Percentiles rank a stretch among this genome's conserved stretches.
phyloP scores from a whole-genome alignment of 2,113 vertebrate genomes.

The Hyperopisus bebe region DNA sequence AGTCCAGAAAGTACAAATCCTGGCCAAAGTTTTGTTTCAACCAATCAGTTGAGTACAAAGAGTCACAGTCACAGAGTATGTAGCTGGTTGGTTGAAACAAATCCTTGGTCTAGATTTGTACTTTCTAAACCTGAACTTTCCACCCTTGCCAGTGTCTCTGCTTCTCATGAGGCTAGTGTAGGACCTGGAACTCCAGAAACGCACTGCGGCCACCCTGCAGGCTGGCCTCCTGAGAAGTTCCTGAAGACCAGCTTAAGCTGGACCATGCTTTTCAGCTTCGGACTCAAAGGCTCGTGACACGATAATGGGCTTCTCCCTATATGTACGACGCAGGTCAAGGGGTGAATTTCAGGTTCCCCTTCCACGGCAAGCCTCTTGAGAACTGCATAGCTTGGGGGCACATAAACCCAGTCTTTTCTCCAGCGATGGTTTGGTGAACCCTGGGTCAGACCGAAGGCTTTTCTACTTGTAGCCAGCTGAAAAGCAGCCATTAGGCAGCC shows the following conservation, averaged over 20 bases:
- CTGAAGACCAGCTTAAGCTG: not conserved
- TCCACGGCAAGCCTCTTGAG: not conserved
- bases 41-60: not conserved
- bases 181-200: not conserved
- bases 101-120: not conserved
- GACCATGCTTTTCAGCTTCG: not conserved
- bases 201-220: not conserved
- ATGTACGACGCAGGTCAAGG: not conserved
- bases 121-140: not conserved
- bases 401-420: not conserved
- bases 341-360: not conserved
- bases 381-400: not conserved
- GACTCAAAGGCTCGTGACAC: not conserved
- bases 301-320: not conserved
- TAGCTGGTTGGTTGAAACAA: not conserved
- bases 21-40: not conserved
- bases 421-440: constrained; percentile 5
- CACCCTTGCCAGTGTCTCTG: not conserved
- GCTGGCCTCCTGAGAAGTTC: not conserved
- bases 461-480: not conserved
- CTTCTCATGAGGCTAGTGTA: not conserved
- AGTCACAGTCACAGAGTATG: not conserved
- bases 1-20: not conserved
- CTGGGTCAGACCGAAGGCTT: not conserved
- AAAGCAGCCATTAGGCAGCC: not conserved